Percentiles rank a stretch among this genome's conserved stretches.
Conservation (phyloP, 2,797 vertebrate species). For the Loris lydekkerianus region DNA sequence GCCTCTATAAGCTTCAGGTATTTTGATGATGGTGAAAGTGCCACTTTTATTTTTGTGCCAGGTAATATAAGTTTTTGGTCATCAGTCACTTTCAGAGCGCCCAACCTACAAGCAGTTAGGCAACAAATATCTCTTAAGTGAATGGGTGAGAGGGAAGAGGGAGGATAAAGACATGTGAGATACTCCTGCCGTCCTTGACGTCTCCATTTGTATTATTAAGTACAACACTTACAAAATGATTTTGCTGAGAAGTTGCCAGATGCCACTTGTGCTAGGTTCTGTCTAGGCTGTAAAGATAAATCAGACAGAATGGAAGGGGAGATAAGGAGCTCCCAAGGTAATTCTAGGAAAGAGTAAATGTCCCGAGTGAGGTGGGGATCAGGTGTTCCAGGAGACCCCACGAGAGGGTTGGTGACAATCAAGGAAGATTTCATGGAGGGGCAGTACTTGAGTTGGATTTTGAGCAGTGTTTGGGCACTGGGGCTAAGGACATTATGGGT, state of each 20-base stretch:
- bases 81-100: background rate
- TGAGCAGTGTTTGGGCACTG: background rate
- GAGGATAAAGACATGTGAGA: background rate
- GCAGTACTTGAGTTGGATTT: background rate
- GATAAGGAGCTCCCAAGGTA: background rate
- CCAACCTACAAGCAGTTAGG: rapidly evolving
- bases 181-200: background rate
- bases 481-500: background rate
- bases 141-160: background rate
- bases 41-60: background rate
- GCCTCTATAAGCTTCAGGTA: background rate
- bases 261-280: background rate
- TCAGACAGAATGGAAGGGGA: background rate
- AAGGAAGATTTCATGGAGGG: background rate
- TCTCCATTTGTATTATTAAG: background rate
- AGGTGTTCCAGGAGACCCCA: background rate
- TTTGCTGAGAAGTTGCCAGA: background rate
- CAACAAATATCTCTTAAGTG: background rate
- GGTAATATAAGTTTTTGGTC: background rate
- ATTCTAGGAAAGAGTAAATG: background rate
- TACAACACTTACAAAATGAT: background rate
- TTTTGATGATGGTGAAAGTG: slow-evolving; percentile 7
- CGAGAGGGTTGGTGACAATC: background rate
- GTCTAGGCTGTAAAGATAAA: background rate
- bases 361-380: background rate